These are phyloP conservation scores for Brenthis daphne DNA, from an alignment of 2,888 invertebrate genomes.

Conservation along the genomic window DNA sequence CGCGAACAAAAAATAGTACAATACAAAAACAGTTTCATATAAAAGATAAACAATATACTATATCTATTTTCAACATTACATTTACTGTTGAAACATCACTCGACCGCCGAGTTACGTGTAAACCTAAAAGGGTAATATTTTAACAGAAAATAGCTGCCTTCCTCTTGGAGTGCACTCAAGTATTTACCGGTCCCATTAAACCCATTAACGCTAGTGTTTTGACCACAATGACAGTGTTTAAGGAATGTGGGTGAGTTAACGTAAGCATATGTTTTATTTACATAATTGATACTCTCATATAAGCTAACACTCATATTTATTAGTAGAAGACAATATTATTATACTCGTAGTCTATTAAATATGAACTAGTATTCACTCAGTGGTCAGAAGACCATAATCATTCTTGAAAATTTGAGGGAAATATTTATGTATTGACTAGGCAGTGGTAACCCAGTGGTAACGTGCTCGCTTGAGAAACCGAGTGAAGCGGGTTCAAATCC, in stretches of 20 bases:
- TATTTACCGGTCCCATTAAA: conserved; percentile 68
- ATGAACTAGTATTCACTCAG: no score
- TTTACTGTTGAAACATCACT: conserved; percentile 50
- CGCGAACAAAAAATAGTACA: no score
- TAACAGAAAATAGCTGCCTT: conserved; percentile 64
- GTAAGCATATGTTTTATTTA: conserved; percentile 7
- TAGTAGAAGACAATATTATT: no score
- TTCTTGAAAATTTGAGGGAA: no score
- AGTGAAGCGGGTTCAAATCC: no score
- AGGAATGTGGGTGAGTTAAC: conserved; percentile 22
- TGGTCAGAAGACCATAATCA: no score
- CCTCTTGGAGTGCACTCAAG: conserved; percentile 64
- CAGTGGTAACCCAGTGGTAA: no score
- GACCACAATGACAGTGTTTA: conserved; percentile 48
- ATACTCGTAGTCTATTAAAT: no score
- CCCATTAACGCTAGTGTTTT: conserved; percentile 62
- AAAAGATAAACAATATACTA: conserved; percentile 13
- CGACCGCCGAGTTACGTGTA: conserved; percentile 57
- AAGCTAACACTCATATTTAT: no score
- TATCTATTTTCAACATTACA: conserved; percentile 32
- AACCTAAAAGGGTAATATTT: conserved; percentile 77
- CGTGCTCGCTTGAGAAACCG: no score
- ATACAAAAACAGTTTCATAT: no score
- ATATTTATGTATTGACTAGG: no score
- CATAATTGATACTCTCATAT: conserved; percentile 7